phyloP scores from a whole-genome alignment of 1,140 invertebrate species.

The Aphidius ervi region DNA sequence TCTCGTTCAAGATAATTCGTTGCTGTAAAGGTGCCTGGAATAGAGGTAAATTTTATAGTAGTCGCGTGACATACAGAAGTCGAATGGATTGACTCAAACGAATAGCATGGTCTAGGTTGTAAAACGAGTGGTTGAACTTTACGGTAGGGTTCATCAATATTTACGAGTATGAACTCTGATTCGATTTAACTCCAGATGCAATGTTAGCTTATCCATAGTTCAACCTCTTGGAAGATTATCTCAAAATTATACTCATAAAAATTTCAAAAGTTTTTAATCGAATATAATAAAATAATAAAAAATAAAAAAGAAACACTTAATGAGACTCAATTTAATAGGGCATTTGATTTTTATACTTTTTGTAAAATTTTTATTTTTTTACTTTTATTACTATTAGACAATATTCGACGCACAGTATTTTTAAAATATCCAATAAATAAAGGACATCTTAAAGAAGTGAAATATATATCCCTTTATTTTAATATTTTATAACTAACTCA shows the following conservation, averaged over 20 bases:
- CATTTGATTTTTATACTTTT: background rate
- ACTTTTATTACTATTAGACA: background rate
- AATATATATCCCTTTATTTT: too few relatives aligned
- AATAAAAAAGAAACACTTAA: background rate
- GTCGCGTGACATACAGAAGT: conserved; percentile 23
- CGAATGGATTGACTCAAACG: conserved; percentile 20
- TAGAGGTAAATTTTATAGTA: conserved; percentile 18
- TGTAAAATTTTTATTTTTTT: background rate
- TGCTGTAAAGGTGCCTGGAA: background rate
- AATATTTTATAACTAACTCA: too few relatives aligned
- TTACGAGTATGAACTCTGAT: conserved; percentile 31
- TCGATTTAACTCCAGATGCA: conserved; percentile 27
- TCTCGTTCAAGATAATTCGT: conserved; percentile 8
- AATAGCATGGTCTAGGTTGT: conserved; percentile 23
- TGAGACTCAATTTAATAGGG: background rate
- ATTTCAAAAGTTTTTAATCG: conserved; percentile 21
- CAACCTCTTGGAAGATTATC: conserved; percentile 13
- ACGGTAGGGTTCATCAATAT: conserved; percentile 30
- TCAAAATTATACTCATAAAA: conserved; percentile 22
- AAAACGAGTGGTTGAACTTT: conserved; percentile 34
- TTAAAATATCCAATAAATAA: too few relatives aligned
- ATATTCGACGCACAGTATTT: too few relatives aligned
- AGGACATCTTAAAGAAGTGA: too few relatives aligned
- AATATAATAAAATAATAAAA: conserved; percentile 1
- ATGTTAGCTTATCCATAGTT: conserved; percentile 14